Conservation (phyloP, 1,140 invertebrate genomes). For the Drosophila trapezifrons region DNA sequence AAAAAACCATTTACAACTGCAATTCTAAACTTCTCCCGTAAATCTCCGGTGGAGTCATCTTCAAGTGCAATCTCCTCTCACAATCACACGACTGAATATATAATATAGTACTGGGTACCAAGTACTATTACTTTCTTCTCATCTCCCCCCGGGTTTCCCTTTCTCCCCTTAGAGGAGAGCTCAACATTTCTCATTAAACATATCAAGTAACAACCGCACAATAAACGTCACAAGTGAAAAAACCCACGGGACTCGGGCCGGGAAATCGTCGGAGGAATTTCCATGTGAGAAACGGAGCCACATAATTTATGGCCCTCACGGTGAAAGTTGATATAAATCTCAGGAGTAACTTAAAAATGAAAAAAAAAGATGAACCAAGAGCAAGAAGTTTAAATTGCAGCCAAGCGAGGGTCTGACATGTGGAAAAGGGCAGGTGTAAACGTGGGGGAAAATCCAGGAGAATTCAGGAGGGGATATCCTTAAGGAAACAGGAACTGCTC, state of each 20-base stretch:
- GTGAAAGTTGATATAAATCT: slow-evolving; percentile 81
- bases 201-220: slow-evolving; percentile 75
- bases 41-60: slow-evolving; percentile 7
- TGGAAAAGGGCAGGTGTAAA: slow-evolving; percentile 46
- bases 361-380: slow-evolving; percentile 3
- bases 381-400: slow-evolving; percentile 46
- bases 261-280: slow-evolving; percentile 65
- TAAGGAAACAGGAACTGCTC: slow-evolving; percentile 39
- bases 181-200: slow-evolving; percentile 65
- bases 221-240: slow-evolving; percentile 72
- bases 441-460: slow-evolving; percentile 11
- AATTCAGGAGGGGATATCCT: slow-evolving; percentile 33
- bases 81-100: slow-evolving; percentile 20
- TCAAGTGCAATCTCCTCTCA: slow-evolving; percentile 30
- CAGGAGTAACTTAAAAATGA: slow-evolving; percentile 64
- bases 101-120: neutral
- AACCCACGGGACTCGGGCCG: slow-evolving; percentile 57
- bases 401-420: slow-evolving; percentile 43
- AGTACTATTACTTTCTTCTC: slow-evolving; percentile 7
- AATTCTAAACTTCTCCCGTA: slow-evolving; percentile 12
- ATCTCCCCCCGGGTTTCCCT: slow-evolving; percentile 10
- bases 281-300: slow-evolving; percentile 58
- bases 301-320: slow-evolving; percentile 75
- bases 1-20: slow-evolving; percentile 17
- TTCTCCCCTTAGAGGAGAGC: slow-evolving; percentile 7